Percentiles rank a stretch among this genome's conserved stretches.
Conservation (phyloP, 2,113 vertebrate species). For the Misgurnus anguillicaudatus region DNA sequence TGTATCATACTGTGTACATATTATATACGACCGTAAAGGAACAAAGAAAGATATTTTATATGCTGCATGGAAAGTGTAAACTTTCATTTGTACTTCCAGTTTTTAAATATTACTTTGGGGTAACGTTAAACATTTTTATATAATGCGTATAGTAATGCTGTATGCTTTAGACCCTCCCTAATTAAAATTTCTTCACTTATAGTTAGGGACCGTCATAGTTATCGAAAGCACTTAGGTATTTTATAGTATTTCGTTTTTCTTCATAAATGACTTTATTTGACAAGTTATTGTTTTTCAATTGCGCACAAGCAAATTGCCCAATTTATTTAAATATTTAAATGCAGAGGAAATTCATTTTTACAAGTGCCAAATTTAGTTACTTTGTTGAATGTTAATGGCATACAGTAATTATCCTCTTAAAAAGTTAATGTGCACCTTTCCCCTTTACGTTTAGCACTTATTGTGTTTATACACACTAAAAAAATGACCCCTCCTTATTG, state of each 20-base stretch:
- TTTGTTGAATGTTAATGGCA: constrained; percentile 20
- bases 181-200: neutral
- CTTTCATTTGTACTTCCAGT: constrained; percentile 81
- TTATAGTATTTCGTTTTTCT: neutral
- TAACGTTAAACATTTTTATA: neutral
- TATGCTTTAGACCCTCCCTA: neutral
- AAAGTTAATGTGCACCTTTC: constrained; percentile 65
- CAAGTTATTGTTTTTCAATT: neutral
- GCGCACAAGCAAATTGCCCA: neutral
- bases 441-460: constrained; percentile 68
- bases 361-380: constrained; percentile 42
- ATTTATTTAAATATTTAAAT: constrained; percentile 9
- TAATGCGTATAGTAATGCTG: neutral
- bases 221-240: neutral
- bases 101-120: constrained; percentile 43
- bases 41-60: constrained; percentile 91
- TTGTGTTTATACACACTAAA: constrained; percentile 74
- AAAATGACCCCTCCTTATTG: constrained; percentile 60
- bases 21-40: constrained; percentile 74
- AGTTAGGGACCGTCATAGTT: neutral
- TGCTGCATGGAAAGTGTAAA: constrained; percentile 90
- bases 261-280: no score
- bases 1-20: constrained; percentile 91
- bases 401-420: constrained; percentile 26
- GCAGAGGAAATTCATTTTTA: constrained; percentile 3